Base-by-base conservation (phyloP, 1,140 invertebrate species). In the Heliconius melpomene region DNA sequence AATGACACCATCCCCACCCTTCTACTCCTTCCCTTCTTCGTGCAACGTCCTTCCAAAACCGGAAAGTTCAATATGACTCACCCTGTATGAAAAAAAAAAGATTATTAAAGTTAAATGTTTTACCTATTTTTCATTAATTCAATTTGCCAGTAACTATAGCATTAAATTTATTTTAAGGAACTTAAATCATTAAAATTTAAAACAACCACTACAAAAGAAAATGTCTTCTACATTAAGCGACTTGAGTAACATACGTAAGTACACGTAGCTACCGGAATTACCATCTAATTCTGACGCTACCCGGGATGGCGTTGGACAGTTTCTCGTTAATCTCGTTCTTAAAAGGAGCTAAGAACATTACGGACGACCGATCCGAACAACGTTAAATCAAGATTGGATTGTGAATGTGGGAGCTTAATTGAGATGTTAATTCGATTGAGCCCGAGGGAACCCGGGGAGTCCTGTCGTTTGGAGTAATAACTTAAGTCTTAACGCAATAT, bases 301-400 rank as follows among this genome's bases (percentile, higher is more conserved):
- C 70, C 66, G 75, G 74, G 80, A 81, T 80, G 50, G 52, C 74
- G 72, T 80, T 76, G 74, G 83, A 84, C 79, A 83, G 79, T 84
- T 83, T 76, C 79, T 82, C 81, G 79, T 84, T 84, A 79, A 84
- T 83, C 77, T 83, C 82, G 76, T 80, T 80, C 79, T 83, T 82
- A 81, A 84, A 84, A 77, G 36, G 76, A 71, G 76, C 76, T 82
- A 75, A 70, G 66, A 78, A 76, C 75, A 78, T 78, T 75, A 82
- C 77, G 75, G 70, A 57, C 75, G 73, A 82, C 80, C 66, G 77
- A 78, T 78, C 83, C 78, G 82, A 82, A 82, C 74, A 78, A 79
- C 79, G 76, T 80, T 82, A 82, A 82, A 84, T 78, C 76, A 78
- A 76, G 78, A 80, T 84, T 82, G 81, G 73, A 84, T 82, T 78